Evolutionary conservation across 30 jellyfish, hydroid and myxozoan species (phyloP).

Genomic region (Sanderia malayensis): DNA sequence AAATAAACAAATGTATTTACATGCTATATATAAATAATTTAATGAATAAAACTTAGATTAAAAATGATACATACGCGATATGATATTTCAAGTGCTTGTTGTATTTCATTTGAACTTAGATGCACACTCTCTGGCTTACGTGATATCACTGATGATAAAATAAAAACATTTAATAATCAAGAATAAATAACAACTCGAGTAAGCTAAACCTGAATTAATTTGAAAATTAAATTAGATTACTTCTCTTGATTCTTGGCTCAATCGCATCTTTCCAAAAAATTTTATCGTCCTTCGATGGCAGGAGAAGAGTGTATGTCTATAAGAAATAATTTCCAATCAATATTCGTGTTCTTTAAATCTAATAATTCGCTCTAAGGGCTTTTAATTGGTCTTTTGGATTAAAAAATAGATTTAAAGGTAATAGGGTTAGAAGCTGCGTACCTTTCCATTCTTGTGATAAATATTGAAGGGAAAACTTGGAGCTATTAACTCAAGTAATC

Average conservation of each 20-base stretch:
- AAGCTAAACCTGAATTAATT: neutral
- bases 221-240: no score
- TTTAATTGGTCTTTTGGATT: no score
- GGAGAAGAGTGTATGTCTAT: constrained; percentile 82
- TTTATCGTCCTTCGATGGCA: constrained; percentile 69
- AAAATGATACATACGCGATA: no score
- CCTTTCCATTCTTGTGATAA: constrained; percentile 91
- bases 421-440: no score
- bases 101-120: constrained; percentile 82
- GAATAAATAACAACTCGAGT: neutral
- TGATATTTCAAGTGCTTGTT: constrained; percentile 91
- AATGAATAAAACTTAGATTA: no score
- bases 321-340: neutral
- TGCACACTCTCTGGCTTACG: constrained; percentile 64
- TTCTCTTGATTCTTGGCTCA: constrained; percentile 76
- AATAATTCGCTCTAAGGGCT: no score
- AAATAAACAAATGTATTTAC: no score
- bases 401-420: no score
- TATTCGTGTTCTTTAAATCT: no score
- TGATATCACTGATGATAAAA: constrained; percentile 59
- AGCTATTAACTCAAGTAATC: constrained; percentile 70
- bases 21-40: no score
- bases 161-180: no score
- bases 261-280: constrained; percentile 94
- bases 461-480: constrained; percentile 84